Evolutionary conservation across 2,888 invertebrate species (phyloP).

Genomic region (Acanthacorydalis orientalis): DNA sequence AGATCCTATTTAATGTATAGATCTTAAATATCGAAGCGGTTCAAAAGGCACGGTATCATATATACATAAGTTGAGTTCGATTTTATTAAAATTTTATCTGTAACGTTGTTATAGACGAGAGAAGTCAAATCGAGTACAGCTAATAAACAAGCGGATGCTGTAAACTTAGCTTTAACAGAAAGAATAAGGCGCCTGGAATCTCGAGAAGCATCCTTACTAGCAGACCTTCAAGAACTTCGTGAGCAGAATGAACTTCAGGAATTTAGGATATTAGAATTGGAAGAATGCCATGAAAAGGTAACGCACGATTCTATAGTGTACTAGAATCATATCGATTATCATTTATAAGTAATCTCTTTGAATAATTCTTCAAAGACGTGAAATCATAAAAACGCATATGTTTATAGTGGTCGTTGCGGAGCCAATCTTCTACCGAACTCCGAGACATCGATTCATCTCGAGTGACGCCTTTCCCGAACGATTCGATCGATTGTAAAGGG

Average conservation of each 20-base stretch:
- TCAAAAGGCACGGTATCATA: not conserved
- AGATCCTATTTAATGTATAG: not conserved
- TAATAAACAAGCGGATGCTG: slow-evolving; percentile 17
- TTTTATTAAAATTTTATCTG: no score
- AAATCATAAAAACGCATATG: slow-evolving; percentile 8
- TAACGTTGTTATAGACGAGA: slow-evolving; percentile 14
- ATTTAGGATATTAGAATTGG: slow-evolving; percentile 60
- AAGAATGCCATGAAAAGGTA: slow-evolving; percentile 36
- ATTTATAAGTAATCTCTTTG: not conserved
- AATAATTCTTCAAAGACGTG: not conserved
- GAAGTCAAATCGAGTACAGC: slow-evolving; percentile 15
- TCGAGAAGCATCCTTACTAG: slow-evolving; percentile 37
- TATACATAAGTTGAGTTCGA: no score
- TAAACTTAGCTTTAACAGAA: slow-evolving; percentile 17
- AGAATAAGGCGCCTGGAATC: slow-evolving; percentile 30
- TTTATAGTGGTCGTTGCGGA: slow-evolving; percentile 21
- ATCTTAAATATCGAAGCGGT: not conserved
- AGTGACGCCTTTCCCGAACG: slow-evolving; percentile 7
- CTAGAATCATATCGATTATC: not conserved
- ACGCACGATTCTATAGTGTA: not conserved
- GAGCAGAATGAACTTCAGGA: slow-evolving; percentile 69
- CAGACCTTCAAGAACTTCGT: slow-evolving; percentile 53
- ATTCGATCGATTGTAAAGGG: slow-evolving; percentile 16
- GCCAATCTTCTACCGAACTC: slow-evolving; percentile 16
- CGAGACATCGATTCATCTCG: slow-evolving; percentile 14